phyloP scores from a whole-genome alignment of 2,888 invertebrate species.

The Dilophus febrilis region DNA sequence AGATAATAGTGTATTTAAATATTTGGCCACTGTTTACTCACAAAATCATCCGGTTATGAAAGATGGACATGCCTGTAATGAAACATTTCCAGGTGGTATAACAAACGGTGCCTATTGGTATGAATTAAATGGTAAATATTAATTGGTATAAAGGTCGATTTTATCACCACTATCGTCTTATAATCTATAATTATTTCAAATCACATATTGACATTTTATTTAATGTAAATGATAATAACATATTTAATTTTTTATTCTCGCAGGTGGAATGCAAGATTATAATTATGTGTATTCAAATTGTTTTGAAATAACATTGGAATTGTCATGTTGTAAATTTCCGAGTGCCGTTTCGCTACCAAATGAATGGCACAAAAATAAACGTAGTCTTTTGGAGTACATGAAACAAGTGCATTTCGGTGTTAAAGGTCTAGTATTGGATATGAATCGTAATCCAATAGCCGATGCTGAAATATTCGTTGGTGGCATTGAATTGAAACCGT shows the following conservation, averaged over 20 bases:
- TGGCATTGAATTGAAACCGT: conserved; percentile 58
- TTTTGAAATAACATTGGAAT: conserved; percentile 90
- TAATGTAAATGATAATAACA: conserved; percentile 2
- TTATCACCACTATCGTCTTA: background rate
- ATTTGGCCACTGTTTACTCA: conserved; percentile 62
- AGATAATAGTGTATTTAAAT: conserved; percentile 64
- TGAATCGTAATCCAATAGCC: conserved; percentile 28
- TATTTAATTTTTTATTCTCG: conserved; percentile 12
- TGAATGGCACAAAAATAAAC: conserved; percentile 78
- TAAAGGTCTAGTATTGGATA: conserved; percentile 31
- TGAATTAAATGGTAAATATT: conserved; percentile 47
- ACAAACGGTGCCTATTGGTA: conserved; percentile 93
- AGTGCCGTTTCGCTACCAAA: conserved; percentile 43
- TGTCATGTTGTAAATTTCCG: conserved; percentile 94
- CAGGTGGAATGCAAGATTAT: conserved; percentile 97
- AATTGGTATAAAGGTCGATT: background rate
- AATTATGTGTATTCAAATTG: conserved; percentile 92
- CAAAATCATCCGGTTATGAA: conserved; percentile 58
- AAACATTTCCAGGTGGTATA: conserved; percentile 60
- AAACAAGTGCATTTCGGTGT: conserved; percentile 63
- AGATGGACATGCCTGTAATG: conserved; percentile 53
- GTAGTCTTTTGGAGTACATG: conserved; percentile 66
- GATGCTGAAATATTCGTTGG: conserved; percentile 60
- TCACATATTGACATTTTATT: background rate
- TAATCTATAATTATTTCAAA: background rate